These are phyloP conservation scores for Echinometra lucunter DNA, from an alignment of 53 echinoderm and acorn worm genomes.

Conservation along the genomic window DNA sequence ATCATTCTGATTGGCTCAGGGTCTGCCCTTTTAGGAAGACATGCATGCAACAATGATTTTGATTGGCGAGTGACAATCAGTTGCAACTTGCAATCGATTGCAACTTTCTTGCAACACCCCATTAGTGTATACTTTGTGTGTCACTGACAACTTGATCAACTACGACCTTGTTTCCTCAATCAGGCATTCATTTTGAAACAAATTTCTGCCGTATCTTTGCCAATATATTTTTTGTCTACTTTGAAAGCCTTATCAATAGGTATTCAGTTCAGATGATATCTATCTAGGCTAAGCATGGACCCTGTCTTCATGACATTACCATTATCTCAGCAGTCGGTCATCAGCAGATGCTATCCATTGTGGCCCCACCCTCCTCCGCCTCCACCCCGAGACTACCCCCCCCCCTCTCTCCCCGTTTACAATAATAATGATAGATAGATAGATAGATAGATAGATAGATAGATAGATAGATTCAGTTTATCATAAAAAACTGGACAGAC, in stretches of 20 bases:
- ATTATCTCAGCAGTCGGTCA: background rate
- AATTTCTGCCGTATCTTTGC: background rate
- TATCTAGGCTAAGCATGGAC: slow-evolving; percentile 8
- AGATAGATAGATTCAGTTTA: too few species aligned
- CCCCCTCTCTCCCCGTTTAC: background rate
- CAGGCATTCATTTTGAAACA: slow-evolving; percentile 5
- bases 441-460: too few species aligned
- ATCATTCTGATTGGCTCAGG: too few species aligned
- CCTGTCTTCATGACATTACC: background rate
- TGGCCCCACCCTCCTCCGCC: background rate
- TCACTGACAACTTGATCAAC: background rate
- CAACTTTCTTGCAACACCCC: too few species aligned
- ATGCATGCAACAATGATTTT: too few species aligned
- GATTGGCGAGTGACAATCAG: too few species aligned
- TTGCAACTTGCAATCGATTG: too few species aligned
- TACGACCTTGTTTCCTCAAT: slow-evolving; percentile 4
- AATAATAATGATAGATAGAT: too few species aligned
- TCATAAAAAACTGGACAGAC: too few species aligned
- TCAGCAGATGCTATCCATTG: background rate
- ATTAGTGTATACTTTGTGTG: background rate
- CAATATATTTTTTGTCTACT: background rate
- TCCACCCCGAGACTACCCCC: background rate
- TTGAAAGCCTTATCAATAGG: background rate
- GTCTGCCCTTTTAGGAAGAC: too few species aligned
- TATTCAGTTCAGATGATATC: slow-evolving; percentile 33